These are phyloP conservation scores for Thomomys bottae DNA, from an alignment of 2,113 vertebrate genomes.

Conservation along the genomic window DNA sequence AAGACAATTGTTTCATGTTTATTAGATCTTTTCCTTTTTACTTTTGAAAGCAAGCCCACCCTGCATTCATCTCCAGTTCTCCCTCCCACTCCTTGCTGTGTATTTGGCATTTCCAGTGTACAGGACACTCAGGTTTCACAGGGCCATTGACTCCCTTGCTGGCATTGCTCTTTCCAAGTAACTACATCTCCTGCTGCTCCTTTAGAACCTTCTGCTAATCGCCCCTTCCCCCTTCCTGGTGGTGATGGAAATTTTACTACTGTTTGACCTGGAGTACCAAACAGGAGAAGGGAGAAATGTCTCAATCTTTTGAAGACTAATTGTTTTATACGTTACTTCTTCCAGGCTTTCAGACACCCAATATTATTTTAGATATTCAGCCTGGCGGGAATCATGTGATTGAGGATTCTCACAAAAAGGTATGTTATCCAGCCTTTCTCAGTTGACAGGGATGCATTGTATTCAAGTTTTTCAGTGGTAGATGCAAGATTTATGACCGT, in stretches of 20 bases:
- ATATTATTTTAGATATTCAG: conserved; percentile 90
- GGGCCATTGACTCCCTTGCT: not conserved
- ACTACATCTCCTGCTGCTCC: not conserved
- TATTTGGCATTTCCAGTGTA: not conserved
- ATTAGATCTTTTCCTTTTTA: not conserved
- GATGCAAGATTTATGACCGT: not conserved
- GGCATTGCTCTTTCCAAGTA: not conserved
- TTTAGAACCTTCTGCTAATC: not conserved
- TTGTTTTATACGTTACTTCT: conserved; percentile 53
- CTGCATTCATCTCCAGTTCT: not conserved
- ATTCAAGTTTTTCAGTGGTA: not conserved
- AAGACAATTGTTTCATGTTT: not conserved
- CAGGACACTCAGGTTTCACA: not conserved
- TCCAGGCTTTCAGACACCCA: conserved; percentile 86
- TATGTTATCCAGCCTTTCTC: conserved; percentile 73
- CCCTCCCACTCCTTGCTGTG: not conserved
- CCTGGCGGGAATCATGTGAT: conserved; percentile 90
- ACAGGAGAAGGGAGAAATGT: not conserved
- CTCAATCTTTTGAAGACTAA: not conserved
- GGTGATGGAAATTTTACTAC: not conserved
- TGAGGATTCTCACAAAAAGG: conserved; percentile 91
- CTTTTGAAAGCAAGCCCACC: not conserved
- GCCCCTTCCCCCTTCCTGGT: not conserved
- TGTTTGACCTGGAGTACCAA: not conserved
- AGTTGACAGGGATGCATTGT: not conserved